Base-by-base conservation (phyloP, 2,797 vertebrate species). In the Knipowitschia caucasica region DNA sequence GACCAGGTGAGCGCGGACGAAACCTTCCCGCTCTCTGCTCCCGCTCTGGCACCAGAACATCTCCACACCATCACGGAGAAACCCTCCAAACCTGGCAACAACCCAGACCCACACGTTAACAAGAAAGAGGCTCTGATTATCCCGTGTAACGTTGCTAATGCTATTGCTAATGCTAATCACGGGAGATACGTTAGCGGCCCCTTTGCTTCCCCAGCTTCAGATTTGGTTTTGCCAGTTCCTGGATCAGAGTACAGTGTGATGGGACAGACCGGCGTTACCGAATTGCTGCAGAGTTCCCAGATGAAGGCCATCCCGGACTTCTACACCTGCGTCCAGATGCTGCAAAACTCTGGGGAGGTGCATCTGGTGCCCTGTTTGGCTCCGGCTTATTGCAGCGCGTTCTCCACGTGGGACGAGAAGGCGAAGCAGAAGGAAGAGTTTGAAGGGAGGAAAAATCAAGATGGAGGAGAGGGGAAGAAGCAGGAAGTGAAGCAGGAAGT, bases 301-400 rank as follows among this genome's bases (percentile, higher is more conserved):
- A 23, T 4, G 0, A 29, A 23, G 7, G 15, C 64, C 0, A 26
- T 38, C 0, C 86, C 82, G 29, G 86, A 89, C 11, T 89, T 90
- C 64, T 92, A 92, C 82, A 89, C 88, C 45, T 90, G 90, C 9
- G 88, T 91, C 5, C 86, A 88, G 62, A 64, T 85, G 26, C 69
- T 89, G 61, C 80, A 72, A 0, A 56, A 78, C 1, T 79, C 36
- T 0, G 87, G 86, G 0, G 74, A 84, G 31, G 80, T 91, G 31
- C 86, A 88, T 2, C 83, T 92, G 74, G 85, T 89, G 44, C 85
- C 88, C 0, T 88, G 85, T 18, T 14, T 79, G 44, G 68, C 76
- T 0, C 67, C 57, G 2, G 17, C 52, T 0, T 78, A 80, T 62
- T 67, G 40, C 63, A 26, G 54, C 52, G 0, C 36, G 59, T 1